Percentiles rank a stretch among this genome's conserved stretches.
Evolutionary conservation across 2,888 invertebrate genomes (phyloP).

Genomic region (Liodrosophila aerea): DNA sequence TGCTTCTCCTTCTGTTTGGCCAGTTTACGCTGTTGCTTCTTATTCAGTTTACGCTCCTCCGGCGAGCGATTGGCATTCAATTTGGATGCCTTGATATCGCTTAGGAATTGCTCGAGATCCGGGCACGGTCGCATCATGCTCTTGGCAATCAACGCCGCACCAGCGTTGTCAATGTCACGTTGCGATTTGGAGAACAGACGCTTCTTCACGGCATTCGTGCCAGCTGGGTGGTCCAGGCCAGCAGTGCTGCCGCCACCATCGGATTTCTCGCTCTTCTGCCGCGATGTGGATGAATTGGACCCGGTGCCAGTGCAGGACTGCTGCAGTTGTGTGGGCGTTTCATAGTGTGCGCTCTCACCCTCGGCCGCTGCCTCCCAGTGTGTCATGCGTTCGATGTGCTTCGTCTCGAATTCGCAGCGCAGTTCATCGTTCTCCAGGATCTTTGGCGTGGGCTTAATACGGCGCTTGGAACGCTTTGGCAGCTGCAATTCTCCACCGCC

Average conservation of each 20-base stretch:
- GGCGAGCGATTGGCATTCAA: constrained; percentile 80
- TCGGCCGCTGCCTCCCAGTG: constrained; percentile 63
- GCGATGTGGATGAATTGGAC: constrained; percentile 55
- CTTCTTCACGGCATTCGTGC: constrained; percentile 75
- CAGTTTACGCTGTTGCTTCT: constrained; percentile 82
- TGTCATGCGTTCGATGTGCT: constrained; percentile 84
- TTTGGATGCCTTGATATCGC: constrained; percentile 80
- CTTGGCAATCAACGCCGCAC: constrained; percentile 57
- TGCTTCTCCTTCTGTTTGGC: constrained; percentile 85
- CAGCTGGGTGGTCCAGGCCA: constrained; percentile 59
- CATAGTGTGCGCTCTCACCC: constrained; percentile 26
- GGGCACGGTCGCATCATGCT: constrained; percentile 70
- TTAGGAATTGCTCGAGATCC: constrained; percentile 79
- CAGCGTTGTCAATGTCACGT: constrained; percentile 60
- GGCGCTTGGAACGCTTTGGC: constrained; percentile 83
- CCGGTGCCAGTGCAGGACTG: constrained; percentile 40
- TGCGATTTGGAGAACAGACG: constrained; percentile 70
- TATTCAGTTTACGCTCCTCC: constrained; percentile 82
- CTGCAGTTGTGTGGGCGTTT: constrained; percentile 58
- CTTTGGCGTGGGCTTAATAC: constrained; percentile 87
- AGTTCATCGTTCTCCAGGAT: constrained; percentile 86
- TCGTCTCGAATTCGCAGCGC: constrained; percentile 84
- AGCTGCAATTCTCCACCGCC: constrained; percentile 31
- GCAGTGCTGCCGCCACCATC: constrained; percentile 54
- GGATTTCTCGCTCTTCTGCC: constrained; percentile 73